These are phyloP conservation scores for Caenorhabditis virilis DNA, from an alignment of 2,888 invertebrate genomes.

Conservation along the genomic window DNA sequence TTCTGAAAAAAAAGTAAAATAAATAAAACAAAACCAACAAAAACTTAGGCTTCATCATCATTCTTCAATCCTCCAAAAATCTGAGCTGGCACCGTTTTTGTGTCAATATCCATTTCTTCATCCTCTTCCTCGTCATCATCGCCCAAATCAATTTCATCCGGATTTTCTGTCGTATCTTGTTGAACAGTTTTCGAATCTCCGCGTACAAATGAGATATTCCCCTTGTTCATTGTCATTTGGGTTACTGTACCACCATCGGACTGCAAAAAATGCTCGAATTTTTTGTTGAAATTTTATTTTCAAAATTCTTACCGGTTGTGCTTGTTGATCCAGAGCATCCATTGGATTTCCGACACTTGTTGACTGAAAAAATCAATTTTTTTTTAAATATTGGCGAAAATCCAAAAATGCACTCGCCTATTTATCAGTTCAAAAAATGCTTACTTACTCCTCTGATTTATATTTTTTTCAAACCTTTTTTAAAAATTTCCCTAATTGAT, in stretches of 20 bases:
- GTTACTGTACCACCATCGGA: conserved; percentile 23
- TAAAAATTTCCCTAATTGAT: no score
- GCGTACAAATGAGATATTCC: conserved; percentile 76
- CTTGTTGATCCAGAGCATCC: conserved; percentile 29
- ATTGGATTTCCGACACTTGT: conserved; percentile 30
- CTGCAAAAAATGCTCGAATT: no score
- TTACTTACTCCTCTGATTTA: no score
- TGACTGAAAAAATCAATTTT: conserved; percentile 1
- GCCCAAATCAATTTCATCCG: conserved; percentile 70
- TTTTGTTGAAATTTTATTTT: no score
- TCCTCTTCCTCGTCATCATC: conserved; percentile 67
- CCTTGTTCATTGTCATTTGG: conserved; percentile 33
- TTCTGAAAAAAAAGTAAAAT: background rate
- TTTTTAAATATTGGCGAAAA: no score
- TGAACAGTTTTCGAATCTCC: conserved; percentile 69
- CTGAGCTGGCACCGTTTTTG: conserved; percentile 84
- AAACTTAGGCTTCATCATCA: conserved; percentile 40
- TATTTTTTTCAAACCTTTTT: no score
- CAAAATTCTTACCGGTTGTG: background rate
- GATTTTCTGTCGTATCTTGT: conserved; percentile 68
- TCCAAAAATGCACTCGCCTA: no score
- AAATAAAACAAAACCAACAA: conserved; percentile 4
- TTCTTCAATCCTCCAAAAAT: conserved; percentile 79
- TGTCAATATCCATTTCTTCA: conserved; percentile 76
- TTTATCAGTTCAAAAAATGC: no score